These are phyloP conservation scores for Enteromius mattozi DNA, from an alignment of 2,797 vertebrate genomes.

Conservation along the genomic window DNA sequence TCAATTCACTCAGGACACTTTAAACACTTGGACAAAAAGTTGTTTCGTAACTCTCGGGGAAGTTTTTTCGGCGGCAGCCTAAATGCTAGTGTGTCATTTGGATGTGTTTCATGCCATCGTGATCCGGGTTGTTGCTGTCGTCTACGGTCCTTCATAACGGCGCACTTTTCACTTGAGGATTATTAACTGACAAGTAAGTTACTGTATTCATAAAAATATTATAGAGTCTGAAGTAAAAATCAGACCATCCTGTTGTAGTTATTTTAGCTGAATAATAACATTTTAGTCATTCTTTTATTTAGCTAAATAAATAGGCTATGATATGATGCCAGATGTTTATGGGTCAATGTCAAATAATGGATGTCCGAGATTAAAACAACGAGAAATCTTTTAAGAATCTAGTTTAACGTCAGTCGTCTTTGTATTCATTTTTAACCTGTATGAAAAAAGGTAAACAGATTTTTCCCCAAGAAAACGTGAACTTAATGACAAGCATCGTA, in stretches of 20 bases:
- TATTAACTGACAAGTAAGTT: conserved; percentile 34
- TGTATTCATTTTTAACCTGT: neutral
- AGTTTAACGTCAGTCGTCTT: neutral
- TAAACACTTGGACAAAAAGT: conserved; percentile 36
- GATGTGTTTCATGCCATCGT: conserved; percentile 27
- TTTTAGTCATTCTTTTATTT: too few species aligned
- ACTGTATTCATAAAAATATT: neutral
- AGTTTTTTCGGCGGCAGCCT: conserved; percentile 7
- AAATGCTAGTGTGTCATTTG: conserved; percentile 44
- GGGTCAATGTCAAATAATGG: neutral
- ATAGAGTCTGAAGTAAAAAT: neutral
- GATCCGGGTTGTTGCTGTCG: conserved; percentile 5
- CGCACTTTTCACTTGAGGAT: conserved; percentile 24
- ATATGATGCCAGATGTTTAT: neutral
- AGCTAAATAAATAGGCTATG: neutral
- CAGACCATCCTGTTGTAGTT: neutral
- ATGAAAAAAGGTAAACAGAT: neutral
- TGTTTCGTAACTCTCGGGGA: conserved; percentile 10
- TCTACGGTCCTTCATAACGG: conserved; percentile 5
- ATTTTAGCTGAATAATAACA: neutral
- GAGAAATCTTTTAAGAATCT: neutral
- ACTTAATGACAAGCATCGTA: too few species aligned
- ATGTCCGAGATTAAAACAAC: neutral
- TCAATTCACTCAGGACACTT: conserved; percentile 29
- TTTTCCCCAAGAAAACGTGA: neutral